These are phyloP conservation scores for Poeciliopsis turrubarensis DNA, from an alignment of 2,113 vertebrate genomes.

Conservation along the genomic window DNA sequence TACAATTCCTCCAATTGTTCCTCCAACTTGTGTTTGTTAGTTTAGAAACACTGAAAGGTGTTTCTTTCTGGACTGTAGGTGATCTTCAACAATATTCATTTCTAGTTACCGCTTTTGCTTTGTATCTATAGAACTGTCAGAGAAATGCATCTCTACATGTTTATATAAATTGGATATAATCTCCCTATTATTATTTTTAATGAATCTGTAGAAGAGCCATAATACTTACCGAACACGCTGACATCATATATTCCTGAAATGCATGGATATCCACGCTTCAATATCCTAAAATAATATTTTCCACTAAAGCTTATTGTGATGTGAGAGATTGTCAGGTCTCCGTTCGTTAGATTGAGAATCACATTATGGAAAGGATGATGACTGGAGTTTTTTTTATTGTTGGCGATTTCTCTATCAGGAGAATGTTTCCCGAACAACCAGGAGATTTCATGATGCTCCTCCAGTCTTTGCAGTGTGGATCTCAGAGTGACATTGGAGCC, in stretches of 20 bases:
- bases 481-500: background rate
- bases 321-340: background rate
- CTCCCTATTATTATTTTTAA: too few relatives aligned
- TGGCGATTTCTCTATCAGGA: background rate
- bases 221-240: background rate
- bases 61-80: too few relatives aligned
- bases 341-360: background rate
- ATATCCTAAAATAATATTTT: background rate
- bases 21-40: too few relatives aligned
- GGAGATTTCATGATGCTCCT: background rate
- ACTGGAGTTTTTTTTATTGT: background rate
- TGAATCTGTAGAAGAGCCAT: too few relatives aligned
- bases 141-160: too few relatives aligned
- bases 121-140: too few relatives aligned
- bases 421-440: background rate
- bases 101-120: too few relatives aligned
- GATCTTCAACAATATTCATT: too few relatives aligned
- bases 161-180: too few relatives aligned
- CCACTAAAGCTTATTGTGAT: background rate
- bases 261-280: fast-evolving
- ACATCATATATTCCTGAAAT: background rate
- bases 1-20: too few relatives aligned
- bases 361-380: background rate
- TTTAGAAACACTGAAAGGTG: too few relatives aligned
- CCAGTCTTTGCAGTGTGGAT: background rate